A percentile compares a stretch with the other conserved stretches of the same genome.
These are phyloP conservation scores for Euura saliciscinereae DNA, from an alignment of 1,140 invertebrate species.

Conservation along the genomic window DNA sequence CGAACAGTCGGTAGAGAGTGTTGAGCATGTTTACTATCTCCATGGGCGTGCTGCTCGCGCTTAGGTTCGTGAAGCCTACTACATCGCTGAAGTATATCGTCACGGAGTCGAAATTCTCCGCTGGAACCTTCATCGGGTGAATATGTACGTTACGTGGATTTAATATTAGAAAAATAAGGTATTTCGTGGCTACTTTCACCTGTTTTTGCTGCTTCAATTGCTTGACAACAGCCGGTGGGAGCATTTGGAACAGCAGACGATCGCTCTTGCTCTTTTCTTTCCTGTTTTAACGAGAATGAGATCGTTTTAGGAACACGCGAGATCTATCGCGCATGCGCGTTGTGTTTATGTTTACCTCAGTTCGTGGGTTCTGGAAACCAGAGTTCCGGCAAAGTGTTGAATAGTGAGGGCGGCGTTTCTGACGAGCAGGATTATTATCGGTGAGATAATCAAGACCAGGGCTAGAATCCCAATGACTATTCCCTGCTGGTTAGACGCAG, in stretches of 20 bases:
- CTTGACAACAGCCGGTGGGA: slow-evolving; percentile 78
- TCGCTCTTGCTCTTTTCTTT: slow-evolving; percentile 83
- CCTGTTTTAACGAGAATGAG: background rate
- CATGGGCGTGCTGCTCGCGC: slow-evolving; percentile 80
- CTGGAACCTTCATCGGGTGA: slow-evolving; percentile 66
- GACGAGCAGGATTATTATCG: slow-evolving; percentile 51
- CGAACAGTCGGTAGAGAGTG: slow-evolving; percentile 84
- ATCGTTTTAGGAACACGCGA: background rate
- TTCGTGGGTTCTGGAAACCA: slow-evolving; percentile 44
- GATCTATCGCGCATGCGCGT: no score
- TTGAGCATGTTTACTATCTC: slow-evolving; percentile 88
- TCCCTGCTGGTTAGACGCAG: slow-evolving; percentile 34
- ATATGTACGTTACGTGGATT: background rate
- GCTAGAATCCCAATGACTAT: slow-evolving; percentile 41
- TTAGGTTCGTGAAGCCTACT: slow-evolving; percentile 87
- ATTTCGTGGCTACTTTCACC: slow-evolving; percentile 49
- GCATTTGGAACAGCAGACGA: slow-evolving; percentile 81
- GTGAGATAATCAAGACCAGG: slow-evolving; percentile 50
- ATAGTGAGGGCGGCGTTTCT: slow-evolving; percentile 48
- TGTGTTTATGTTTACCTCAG: slow-evolving; percentile 46
- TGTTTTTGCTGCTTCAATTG: slow-evolving; percentile 80
- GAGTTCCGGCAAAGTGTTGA: slow-evolving; percentile 39
- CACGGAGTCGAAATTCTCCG: slow-evolving; percentile 79
- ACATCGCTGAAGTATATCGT: slow-evolving; percentile 92
- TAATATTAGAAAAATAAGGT: no score